phyloP scores from a whole-genome alignment of 2,888 invertebrate genomes.

The Chouioia cunea region DNA sequence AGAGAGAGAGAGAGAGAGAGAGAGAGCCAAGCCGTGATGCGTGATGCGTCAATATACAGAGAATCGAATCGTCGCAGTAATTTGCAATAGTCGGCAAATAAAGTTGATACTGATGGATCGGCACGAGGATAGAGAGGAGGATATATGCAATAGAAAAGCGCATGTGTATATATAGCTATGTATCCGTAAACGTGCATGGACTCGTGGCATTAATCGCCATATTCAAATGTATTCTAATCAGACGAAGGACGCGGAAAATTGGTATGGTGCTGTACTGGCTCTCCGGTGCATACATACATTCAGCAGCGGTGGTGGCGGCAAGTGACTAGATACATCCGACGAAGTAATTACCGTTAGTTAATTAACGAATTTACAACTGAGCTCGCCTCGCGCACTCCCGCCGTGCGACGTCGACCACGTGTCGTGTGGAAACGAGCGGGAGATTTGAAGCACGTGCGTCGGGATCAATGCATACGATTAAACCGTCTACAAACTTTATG shows the following conservation, averaged over 20 bases:
- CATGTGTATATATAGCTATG: too few species aligned
- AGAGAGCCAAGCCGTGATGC: too few species aligned
- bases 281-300: slow-evolving; percentile 19
- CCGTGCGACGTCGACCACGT: background rate
- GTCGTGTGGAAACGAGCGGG: background rate
- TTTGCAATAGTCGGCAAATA: too few species aligned
- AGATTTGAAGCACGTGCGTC: slow-evolving; percentile 14
- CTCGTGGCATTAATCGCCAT: slow-evolving; percentile 37
- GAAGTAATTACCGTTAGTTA: slow-evolving; percentile 65
- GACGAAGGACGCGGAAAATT: slow-evolving; percentile 48
- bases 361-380: slow-evolving; percentile 66
- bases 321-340: slow-evolving; percentile 49
- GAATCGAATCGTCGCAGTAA: too few species aligned
- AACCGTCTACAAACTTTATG: slow-evolving; percentile 1
- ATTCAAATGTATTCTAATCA: slow-evolving; percentile 49
- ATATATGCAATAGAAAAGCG: too few species aligned
- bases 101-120: too few species aligned
- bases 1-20: too few species aligned
- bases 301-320: slow-evolving; percentile 13
- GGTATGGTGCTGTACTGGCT: slow-evolving; percentile 41
- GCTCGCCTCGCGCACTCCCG: slow-evolving; percentile 28
- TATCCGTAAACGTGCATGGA: too few species aligned
- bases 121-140: too few species aligned
- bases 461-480: slow-evolving; percentile 22
- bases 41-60: too few species aligned